Base-by-base conservation (phyloP, 23 tunicate species). In the Clavelina lepadiformis region DNA sequence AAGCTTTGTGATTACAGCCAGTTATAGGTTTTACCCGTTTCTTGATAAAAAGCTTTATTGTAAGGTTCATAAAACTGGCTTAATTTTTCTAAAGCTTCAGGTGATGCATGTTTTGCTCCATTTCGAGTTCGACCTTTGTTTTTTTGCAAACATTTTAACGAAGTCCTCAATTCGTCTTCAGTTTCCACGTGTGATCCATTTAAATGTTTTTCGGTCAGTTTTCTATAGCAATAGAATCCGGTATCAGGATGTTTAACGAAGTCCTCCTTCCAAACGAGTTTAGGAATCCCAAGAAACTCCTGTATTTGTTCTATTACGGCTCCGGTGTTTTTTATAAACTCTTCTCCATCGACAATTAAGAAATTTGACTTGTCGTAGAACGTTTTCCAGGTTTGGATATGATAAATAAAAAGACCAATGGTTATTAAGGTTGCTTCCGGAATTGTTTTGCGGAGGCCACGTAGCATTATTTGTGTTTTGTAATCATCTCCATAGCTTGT, bases 201-300 rank as follows among this genome's bases (percentile, higher is more conserved):
- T 26, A 46, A 23, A 46, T 66, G 6, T 5, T 46, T 46, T 28
- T 22, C 62, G 7, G 83, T 38, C 18, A 49, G 46, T 26, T 60
- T 72, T 22, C 68, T 33, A 52, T 38, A 79, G 67, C 82, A 77
- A 41, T 18, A 77, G 56, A 66, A 66, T 1, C 67, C 74, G 1
- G 74, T 66, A 18, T 36, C 20, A 5, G 74, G 82, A 67, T 68
- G 34, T n/a, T 38, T 35, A 4, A 77, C 82, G 56, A 66, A 77
- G 38, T 77, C 82, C 31, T 67, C 67, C 31, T 67, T 56, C 30
- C 55, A 30, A 7, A 77, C 1, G 23, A 77, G 55, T 36, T 77
- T 77, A 38, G 82, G 82, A 2, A 77, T 33, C 8, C 67, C 74
- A 18, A 77, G 15, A 67, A 66, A 77, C 26, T 56, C 74, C 38